Evolutionary conservation across 2,797 vertebrate genomes (phyloP).

Genomic region (Chaetophractus vellerosus): DNA sequence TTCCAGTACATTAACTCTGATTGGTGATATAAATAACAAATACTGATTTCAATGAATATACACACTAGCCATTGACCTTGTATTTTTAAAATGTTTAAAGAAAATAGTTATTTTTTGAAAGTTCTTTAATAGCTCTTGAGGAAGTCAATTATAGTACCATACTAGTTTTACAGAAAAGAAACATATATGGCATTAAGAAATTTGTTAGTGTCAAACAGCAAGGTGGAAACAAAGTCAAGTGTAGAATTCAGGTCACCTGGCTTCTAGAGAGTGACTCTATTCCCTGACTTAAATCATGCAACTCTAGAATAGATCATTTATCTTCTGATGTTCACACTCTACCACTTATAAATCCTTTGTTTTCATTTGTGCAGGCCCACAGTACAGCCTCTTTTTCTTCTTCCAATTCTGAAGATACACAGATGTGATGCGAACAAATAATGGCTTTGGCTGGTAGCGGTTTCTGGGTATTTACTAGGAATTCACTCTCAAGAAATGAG

Average conservation of each 20-base stretch:
- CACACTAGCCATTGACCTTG: background rate
- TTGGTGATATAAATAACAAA: constrained; percentile 8
- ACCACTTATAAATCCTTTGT: background rate
- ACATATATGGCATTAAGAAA: background rate
- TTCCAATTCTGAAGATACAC: constrained; percentile 88
- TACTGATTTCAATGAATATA: background rate
- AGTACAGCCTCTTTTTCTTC: constrained; percentile 86
- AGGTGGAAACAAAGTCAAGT: background rate
- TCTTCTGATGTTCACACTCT: background rate
- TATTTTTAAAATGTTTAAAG: background rate
- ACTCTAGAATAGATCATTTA: background rate
- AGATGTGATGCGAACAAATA: constrained; percentile 81
- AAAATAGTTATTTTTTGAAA: constrained; percentile 14
- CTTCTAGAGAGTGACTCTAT: background rate
- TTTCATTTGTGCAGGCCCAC: constrained; percentile 82
- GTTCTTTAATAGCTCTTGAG: background rate
- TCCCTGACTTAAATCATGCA: background rate
- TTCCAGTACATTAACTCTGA: background rate
- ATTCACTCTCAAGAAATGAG: background rate
- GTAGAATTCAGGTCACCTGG: background rate
- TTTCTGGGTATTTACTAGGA: constrained; percentile 34
- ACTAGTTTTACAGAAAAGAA: background rate
- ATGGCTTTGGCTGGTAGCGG: background rate
- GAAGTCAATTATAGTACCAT: background rate
- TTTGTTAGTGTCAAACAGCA: background rate